phyloP scores from a whole-genome alignment of 1,140 invertebrate species.

The Muscidifurax raptorellus region DNA sequence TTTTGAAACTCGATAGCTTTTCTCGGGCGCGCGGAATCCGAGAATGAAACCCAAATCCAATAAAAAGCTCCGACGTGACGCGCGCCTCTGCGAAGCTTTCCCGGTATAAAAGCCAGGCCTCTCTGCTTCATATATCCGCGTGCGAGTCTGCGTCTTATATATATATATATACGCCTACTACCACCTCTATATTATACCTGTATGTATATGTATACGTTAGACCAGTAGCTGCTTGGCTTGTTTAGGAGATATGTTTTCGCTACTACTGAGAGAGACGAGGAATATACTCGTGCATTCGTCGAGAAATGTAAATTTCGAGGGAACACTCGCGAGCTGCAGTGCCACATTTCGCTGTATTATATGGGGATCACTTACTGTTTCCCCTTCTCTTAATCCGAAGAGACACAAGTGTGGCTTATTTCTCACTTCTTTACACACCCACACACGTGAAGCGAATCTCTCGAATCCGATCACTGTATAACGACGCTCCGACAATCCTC shows the following conservation, averaged over 20 bases:
- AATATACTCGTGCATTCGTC: not conserved
- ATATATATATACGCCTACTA: no score
- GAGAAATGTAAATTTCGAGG: constrained; percentile 12
- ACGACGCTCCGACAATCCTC: not conserved
- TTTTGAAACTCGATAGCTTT: constrained; percentile 41
- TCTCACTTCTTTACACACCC: no score
- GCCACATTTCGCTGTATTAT: not conserved
- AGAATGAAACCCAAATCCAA: constrained; percentile 38
- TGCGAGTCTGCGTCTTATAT: not conserved
- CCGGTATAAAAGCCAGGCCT: not conserved
- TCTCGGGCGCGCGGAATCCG: constrained; percentile 38
- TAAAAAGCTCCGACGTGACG: constrained; percentile 19
- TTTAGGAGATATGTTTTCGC: constrained; percentile 5
- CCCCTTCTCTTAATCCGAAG: not conserved
- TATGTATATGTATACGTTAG: not conserved
- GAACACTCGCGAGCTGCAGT: not conserved
- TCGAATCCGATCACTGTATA: constrained; percentile 4
- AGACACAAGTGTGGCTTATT: no score
- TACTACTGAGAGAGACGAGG: not conserved
- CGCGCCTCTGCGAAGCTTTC: not conserved
- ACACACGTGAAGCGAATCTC: not conserved
- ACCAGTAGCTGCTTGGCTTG: not conserved
- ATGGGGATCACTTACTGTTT: not conserved
- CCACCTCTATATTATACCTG: no score
- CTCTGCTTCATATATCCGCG: not conserved